These are phyloP conservation scores for Porites lutea DNA, from an alignment of 64 coral and sea anemone genomes.

Conservation along the genomic window DNA sequence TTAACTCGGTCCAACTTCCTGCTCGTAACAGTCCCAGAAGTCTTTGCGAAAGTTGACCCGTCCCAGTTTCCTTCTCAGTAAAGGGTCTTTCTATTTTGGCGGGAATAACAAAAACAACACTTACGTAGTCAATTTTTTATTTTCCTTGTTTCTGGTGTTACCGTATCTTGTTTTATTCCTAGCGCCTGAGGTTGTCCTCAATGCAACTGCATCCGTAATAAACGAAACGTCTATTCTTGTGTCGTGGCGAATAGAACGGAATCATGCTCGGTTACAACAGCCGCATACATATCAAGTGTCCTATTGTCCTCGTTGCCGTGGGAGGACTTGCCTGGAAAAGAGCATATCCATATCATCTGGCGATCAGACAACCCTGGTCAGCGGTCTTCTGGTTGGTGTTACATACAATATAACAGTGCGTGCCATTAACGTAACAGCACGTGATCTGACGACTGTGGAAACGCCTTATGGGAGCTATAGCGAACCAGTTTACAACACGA, in stretches of 20 bases:
- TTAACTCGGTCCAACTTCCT: too few species aligned
- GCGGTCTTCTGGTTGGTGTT: not conserved
- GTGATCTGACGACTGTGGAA: not conserved
- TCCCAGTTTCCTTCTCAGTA: too few species aligned
- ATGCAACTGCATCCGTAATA: fast-evolving
- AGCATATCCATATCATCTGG: too few species aligned
- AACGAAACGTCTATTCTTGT: not conserved
- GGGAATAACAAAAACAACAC: too few species aligned
- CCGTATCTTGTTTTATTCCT: not conserved
- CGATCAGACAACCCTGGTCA: not conserved
- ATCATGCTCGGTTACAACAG: not conserved
- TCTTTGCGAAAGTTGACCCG: too few species aligned
- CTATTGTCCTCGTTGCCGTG: not conserved
- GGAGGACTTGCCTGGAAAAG: not conserved
- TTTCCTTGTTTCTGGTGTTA: not conserved
- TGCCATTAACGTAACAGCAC: not conserved
- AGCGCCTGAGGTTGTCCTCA: not conserved
- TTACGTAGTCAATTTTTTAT: not conserved
- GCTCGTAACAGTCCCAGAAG: too few species aligned
- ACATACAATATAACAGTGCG: not conserved
- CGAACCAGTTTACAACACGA: not conserved
- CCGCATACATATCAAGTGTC: not conserved
- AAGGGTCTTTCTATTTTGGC: too few species aligned
- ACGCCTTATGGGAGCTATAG: not conserved
- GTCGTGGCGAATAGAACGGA: not conserved